A percentile compares a stretch with the other conserved stretches of the same genome.
Conservation (phyloP, 2,888 invertebrate genomes). For the Rhamphomyia laevipes region DNA sequence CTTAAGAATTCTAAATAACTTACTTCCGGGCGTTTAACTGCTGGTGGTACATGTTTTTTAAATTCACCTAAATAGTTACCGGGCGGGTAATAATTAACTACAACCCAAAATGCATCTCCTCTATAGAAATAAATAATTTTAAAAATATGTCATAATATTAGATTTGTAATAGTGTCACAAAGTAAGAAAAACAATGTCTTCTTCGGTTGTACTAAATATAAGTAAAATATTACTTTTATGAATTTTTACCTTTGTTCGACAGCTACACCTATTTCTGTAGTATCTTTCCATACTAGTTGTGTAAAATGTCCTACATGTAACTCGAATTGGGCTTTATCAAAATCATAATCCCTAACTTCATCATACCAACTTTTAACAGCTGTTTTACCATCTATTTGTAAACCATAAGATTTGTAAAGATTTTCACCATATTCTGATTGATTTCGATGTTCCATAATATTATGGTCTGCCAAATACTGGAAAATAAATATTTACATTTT, state of each 20-base stretch:
- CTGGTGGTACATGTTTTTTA: slow-evolving; percentile 53
- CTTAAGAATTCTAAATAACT: no score
- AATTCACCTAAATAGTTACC: slow-evolving; percentile 76
- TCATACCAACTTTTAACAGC: slow-evolving; percentile 72
- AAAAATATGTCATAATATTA: no score
- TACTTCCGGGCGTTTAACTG: no score
- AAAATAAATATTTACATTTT: neutral
- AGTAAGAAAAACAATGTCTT: neutral
- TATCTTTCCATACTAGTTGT: slow-evolving; percentile 73
- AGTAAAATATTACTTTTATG: neutral
- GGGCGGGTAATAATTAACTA: slow-evolving; percentile 82
- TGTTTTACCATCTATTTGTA: slow-evolving; percentile 51
- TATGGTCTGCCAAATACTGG: slow-evolving; percentile 24
- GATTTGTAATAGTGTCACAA: no score
- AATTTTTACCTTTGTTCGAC: slow-evolving; percentile 38
- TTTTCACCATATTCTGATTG: slow-evolving; percentile 75
- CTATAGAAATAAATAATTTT: slow-evolving; percentile 21
- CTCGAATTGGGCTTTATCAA: slow-evolving; percentile 45
- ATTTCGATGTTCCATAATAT: slow-evolving; percentile 59
- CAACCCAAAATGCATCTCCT: slow-evolving; percentile 55
- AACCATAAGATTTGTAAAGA: slow-evolving; percentile 65
- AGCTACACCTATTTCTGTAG: slow-evolving; percentile 64
- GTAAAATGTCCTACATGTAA: slow-evolving; percentile 70
- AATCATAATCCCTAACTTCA: slow-evolving; percentile 56
- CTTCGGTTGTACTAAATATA: neutral